Evolutionary conservation across 2,797 vertebrate genomes (phyloP).

Genomic region (Sebastolobus alascanus): DNA sequence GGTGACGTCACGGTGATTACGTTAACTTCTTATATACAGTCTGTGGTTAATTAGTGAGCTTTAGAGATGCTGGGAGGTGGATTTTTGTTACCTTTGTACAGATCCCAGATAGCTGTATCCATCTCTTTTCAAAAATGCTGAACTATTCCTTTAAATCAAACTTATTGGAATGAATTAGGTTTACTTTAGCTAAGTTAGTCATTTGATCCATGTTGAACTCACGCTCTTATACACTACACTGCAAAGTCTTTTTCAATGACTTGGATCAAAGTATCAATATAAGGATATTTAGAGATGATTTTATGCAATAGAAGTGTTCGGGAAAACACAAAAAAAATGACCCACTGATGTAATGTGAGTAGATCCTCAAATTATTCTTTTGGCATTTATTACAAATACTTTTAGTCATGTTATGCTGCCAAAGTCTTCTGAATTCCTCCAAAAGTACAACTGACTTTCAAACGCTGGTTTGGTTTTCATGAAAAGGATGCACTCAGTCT

Average conservation of each 20-base stretch:
- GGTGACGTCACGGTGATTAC: too few relatives aligned
- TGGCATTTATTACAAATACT: constrained; percentile 9
- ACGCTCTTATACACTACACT: background rate
- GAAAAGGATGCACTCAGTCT: background rate
- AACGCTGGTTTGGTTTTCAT: constrained; percentile 30
- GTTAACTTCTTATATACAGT: too few relatives aligned
- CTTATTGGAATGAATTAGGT: background rate
- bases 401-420: background rate
- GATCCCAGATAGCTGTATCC: background rate
- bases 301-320: background rate
- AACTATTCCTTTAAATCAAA: background rate
- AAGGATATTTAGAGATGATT: background rate
- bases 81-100: background rate
- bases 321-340: background rate
- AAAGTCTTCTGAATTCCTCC: constrained; percentile 12
- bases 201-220: background rate
- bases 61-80: background rate
- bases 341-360: background rate
- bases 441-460: constrained; percentile 13
- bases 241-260: background rate
- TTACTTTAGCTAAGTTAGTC: background rate
- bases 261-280: background rate
- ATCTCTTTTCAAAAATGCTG: background rate
- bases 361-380: background rate
- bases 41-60: background rate